Conservation (phyloP, 1,140 invertebrate genomes). For the Yoshiicerus persimilis region DNA sequence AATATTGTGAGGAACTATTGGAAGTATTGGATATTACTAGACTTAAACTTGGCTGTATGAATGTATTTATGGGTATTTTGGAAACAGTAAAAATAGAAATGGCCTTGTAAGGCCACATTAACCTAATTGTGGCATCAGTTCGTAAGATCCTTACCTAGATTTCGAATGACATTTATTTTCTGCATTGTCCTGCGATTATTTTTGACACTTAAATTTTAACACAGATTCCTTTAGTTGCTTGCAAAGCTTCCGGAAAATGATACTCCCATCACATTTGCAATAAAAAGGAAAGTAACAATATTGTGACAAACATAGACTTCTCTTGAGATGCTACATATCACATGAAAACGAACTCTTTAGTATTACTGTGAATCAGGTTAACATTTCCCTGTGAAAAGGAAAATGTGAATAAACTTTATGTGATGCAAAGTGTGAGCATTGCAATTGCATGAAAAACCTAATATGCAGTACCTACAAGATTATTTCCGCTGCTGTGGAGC, state of each 20-base stretch:
- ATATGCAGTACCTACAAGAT: background rate
- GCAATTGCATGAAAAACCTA: conserved; percentile 16
- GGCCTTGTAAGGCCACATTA: too few relatives aligned
- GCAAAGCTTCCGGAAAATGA: background rate
- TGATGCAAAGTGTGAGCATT: background rate
- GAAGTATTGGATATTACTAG: too few relatives aligned
- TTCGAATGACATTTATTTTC: background rate
- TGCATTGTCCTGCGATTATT: too few relatives aligned
- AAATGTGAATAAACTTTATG: conserved; percentile 19
- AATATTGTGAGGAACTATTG: too few relatives aligned
- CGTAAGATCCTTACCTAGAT: too few relatives aligned
- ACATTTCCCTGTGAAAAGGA: conserved; percentile 10
- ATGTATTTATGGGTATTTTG: too few relatives aligned
- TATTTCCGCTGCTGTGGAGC: background rate
- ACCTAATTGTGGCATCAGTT: too few relatives aligned
- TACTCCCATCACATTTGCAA: background rate
- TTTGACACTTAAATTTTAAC: background rate
- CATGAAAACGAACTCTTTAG: background rate
- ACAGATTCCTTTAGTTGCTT: background rate
- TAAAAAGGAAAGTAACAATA: background rate
- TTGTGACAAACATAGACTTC: background rate
- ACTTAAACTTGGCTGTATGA: too few relatives aligned
- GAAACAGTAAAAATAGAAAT: too few relatives aligned
- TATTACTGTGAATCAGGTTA: background rate
- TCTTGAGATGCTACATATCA: background rate